phyloP scores from a whole-genome alignment of 2,888 invertebrate genomes.

The Ophion slaviceki region DNA sequence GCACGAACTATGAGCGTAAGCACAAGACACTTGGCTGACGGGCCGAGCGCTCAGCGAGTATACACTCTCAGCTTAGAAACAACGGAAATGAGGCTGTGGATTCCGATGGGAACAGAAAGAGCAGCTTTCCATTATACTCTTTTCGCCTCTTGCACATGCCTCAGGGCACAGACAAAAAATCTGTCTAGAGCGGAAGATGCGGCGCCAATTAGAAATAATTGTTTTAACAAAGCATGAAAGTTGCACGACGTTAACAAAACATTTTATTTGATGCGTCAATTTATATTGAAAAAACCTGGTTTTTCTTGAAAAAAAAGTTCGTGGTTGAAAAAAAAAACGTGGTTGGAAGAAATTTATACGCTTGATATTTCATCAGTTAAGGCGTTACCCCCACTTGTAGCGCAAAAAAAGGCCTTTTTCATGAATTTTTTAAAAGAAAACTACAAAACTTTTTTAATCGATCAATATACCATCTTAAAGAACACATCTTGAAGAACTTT shows the following conservation, averaged over 20 bases:
- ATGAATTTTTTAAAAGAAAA: no score
- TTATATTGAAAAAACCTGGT: neutral
- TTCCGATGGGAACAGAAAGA: neutral
- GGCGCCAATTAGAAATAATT: neutral
- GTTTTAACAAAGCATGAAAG: neutral
- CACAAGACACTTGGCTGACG: constrained; percentile 1
- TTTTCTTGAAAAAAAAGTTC: neutral
- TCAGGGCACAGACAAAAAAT: neutral
- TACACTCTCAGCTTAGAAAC: neutral
- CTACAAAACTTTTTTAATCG: no score
- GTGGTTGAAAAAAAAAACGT: neutral
- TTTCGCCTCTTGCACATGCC: neutral
- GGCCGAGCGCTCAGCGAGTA: neutral
- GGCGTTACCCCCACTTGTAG: no score
- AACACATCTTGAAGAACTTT: no score
- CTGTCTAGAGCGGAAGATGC: neutral
- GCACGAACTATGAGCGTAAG: neutral
- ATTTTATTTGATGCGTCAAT: neutral
- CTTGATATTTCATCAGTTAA: neutral
- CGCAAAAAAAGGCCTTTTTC: no score
- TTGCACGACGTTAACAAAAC: neutral
- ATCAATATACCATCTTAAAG: no score
- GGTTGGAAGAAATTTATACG: neutral
- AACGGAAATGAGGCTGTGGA: neutral
- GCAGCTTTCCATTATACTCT: neutral